These are phyloP conservation scores for Dolichoris vasculosae DNA, from an alignment of 1,140 invertebrate species.

Conservation along the genomic window DNA sequence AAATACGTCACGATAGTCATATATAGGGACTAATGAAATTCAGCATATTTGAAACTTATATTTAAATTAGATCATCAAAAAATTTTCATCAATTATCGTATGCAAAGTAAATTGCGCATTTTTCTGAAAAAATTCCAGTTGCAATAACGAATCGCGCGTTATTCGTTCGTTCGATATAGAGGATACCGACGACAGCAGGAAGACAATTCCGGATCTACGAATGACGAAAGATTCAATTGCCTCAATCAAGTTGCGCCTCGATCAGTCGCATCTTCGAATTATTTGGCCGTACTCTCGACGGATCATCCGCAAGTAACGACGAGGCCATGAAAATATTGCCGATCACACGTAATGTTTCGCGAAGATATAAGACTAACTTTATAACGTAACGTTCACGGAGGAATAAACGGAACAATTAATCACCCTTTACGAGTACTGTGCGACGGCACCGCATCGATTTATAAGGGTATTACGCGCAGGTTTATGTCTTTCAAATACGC, in stretches of 20 bases:
- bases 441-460: neutral
- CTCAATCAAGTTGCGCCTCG: slow-evolving; percentile 27
- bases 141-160: too few species aligned
- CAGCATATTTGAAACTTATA: too few species aligned
- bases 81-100: too few species aligned
- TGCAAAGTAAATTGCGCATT: too few species aligned
- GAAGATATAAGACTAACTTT: neutral
- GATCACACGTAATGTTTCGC: neutral
- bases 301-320: slow-evolving; percentile 1
- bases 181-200: neutral
- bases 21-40: too few species aligned
- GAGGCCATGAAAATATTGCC: slow-evolving; percentile 35
- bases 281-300: neutral
- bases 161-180: neutral
- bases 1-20: too few species aligned
- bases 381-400: neutral
- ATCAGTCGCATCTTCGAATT: neutral
- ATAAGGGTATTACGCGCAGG: neutral
- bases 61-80: too few species aligned
- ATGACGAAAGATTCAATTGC: slow-evolving; percentile 20
- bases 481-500: neutral
- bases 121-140: too few species aligned
- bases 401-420: neutral
- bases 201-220: neutral
- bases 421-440: neutral